These are phyloP conservation scores for Istiophorus platypterus DNA, from an alignment of 2,113 vertebrate species.

Conservation along the genomic window DNA sequence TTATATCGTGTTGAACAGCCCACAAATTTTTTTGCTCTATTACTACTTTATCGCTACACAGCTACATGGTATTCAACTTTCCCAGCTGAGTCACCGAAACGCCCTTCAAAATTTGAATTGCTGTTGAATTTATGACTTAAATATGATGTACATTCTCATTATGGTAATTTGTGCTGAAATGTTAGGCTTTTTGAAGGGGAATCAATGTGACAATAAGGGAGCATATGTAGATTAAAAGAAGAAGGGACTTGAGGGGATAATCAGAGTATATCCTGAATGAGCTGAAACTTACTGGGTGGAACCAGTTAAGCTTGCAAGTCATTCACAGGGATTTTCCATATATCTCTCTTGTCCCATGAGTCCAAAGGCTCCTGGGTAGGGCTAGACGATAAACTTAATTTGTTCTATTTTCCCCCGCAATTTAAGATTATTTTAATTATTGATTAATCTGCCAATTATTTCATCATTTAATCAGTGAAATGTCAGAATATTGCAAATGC, in stretches of 20 bases:
- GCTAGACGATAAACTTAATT: not conserved
- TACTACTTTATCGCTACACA: not conserved
- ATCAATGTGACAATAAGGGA: not conserved
- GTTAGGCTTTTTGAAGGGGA: not conserved
- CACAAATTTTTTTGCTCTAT: not conserved
- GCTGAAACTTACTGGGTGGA: conserved; percentile 2
- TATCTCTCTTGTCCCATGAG: not conserved
- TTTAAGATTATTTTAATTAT: not conserved
- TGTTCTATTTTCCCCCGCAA: not conserved
- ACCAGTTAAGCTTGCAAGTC: conserved; percentile 19
- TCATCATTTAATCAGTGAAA: not conserved
- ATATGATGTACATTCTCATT: not conserved
- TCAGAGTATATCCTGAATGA: not conserved
- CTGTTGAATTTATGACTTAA: not conserved
- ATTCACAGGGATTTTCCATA: conserved; percentile 1
- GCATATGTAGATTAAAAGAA: conserved; percentile 7
- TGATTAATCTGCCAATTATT: not conserved
- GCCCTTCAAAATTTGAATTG: not conserved
- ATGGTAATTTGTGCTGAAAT: not conserved
- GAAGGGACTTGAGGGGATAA: conserved; percentile 35
- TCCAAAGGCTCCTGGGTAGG: rapidly evolving
- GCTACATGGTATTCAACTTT: not conserved
- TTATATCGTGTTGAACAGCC: not conserved
- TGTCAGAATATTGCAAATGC: not conserved
- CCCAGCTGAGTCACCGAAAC: not conserved